Percentiles rank a stretch among this genome's conserved stretches.
Conservation (phyloP, 2,797 vertebrate genomes). For the Chaetodon trifasciatus region DNA sequence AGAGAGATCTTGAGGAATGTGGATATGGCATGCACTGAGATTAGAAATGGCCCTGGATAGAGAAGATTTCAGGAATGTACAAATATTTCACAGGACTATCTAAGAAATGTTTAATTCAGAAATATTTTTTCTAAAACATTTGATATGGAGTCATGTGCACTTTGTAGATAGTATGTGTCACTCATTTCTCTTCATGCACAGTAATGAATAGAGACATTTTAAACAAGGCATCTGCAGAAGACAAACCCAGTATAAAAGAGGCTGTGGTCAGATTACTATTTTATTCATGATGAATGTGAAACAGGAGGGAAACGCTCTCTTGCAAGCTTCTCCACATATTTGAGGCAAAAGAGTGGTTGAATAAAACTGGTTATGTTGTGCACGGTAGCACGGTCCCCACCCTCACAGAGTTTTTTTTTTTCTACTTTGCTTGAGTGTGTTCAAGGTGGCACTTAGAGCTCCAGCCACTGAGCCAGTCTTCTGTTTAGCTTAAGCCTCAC, state of each 20-base stretch:
- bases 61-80: conserved; percentile 42
- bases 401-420: neutral
- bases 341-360: neutral
- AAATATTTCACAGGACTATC: conserved; percentile 41
- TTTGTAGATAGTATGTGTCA: neutral
- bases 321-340: conserved; percentile 40
- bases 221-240: conserved; percentile 6
- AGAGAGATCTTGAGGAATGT: conserved; percentile 73
- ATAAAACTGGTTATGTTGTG: conserved; percentile 30
- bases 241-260: conserved; percentile 13
- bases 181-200: conserved; percentile 2
- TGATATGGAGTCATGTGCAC: neutral
- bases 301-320: conserved; percentile 39
- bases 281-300: conserved; percentile 68
- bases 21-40: conserved; percentile 57
- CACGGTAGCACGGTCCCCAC: conserved; percentile 21
- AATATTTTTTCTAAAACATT: conserved; percentile 7
- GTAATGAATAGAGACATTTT: neutral
- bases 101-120: conserved; percentile 34
- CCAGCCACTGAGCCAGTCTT: conserved; percentile 16
- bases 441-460: conserved; percentile 41
- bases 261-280: conserved; percentile 52
- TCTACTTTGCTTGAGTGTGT: conserved; percentile 9
- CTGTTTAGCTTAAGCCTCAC: conserved; percentile 59
- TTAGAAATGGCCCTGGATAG: conserved; percentile 46